Evolutionary conservation across 2,888 invertebrate genomes (phyloP), one percentile per base, ranked within the genome.

Genomic region (Spicauda simplicius): DNA sequence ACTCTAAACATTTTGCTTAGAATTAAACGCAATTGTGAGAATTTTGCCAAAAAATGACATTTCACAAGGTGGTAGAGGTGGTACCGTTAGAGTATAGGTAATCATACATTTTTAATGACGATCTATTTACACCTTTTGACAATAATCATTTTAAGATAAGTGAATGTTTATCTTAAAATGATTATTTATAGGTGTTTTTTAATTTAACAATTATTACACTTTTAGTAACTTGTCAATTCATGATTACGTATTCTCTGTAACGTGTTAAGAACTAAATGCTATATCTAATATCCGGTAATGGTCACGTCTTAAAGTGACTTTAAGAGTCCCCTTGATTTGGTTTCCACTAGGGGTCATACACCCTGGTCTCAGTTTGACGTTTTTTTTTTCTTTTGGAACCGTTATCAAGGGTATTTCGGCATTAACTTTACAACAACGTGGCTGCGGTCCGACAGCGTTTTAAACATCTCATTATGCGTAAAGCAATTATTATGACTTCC

Each of bases 301-400:
- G 95, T 94, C 95, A 95, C 95, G 95, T 95, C 94, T 89, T 94
- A 86, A 84, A 85, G 95, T 95, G 95, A 95, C 95, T 94, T 95
- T 95, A 83, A 71, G 62, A 79, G 84, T 93, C 92, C 93, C 94
- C 93, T 95, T 95, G 96, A 96, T 96, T 96, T 96, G 96, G 96
- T 96, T 96, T 96, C 95, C 96, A 95, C 94, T 95, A 94, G 94
- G 95, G 95, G 94, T 94, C 94, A 93, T 93, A 92, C 87, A 94
- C 94, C 94, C 94, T 94, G 92, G 80, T 88, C 80, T 77, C 71
- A 79, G 78, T 76, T 74, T 76, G 72, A 74, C 75, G 75, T 78
- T 80, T 72, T 74, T 25, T 48, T 78, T 80, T 72, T 78, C 73
- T 73, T 75, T 83, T 82, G 83, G 77, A 87, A 86, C 83, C 85